A percentile compares a stretch with the other conserved stretches of the same genome.
Evolutionary conservation across 2,888 invertebrate species (phyloP).

Genomic region (Apantesis nais): DNA sequence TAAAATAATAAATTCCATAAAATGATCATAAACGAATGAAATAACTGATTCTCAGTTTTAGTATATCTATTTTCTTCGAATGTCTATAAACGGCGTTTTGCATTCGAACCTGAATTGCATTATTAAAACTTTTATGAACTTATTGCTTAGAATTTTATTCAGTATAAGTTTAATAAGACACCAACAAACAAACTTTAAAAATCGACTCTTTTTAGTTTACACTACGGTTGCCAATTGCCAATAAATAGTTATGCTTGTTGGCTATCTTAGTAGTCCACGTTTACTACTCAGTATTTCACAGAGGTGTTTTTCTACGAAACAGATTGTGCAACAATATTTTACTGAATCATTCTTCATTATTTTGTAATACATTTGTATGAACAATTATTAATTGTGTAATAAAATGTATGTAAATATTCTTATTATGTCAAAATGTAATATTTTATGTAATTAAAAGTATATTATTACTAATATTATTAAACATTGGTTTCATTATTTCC

Average conservation of each 20-base stretch:
- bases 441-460: slow-evolving; percentile 4
- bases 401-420: background rate
- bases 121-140: background rate
- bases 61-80: background rate
- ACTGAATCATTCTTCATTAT: background rate
- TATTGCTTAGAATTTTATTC: background rate
- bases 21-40: background rate
- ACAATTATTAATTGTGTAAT: background rate
- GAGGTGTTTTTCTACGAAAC: background rate
- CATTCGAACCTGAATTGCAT: background rate
- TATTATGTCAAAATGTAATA: background rate
- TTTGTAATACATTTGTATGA: background rate
- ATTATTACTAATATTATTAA: background rate
- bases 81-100: background rate
- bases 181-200: background rate
- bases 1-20: no score
- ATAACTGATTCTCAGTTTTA: background rate
- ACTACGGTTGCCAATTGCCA: background rate
- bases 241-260: background rate
- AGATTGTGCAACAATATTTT: no score
- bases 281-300: background rate
- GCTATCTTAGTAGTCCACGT: no score
- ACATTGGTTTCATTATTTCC: background rate
- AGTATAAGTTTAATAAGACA: no score
- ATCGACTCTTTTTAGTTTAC: background rate